Conservation (phyloP, 2,888 invertebrate genomes). For the Synergus umbraculus region DNA sequence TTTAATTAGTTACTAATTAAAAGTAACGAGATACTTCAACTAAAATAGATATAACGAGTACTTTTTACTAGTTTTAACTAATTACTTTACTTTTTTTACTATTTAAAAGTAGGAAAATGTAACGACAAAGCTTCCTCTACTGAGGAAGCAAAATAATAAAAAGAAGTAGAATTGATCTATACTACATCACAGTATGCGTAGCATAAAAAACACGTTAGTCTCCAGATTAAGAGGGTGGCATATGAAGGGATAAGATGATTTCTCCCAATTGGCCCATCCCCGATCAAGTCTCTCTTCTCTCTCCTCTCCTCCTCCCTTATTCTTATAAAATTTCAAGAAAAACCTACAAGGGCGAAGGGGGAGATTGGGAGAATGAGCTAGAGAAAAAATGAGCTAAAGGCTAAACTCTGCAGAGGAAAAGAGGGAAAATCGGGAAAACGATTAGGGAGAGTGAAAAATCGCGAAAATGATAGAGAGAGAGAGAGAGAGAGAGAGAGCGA, state of each 20-base stretch:
- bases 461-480: constrained; percentile 16
- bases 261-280: neutral
- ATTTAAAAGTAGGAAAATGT: too few species aligned
- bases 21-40: too few species aligned
- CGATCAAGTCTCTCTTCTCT: neutral
- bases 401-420: neutral
- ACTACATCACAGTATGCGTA: neutral
- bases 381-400: neutral
- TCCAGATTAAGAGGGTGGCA: neutral
- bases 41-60: too few species aligned
- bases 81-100: fast-evolving
- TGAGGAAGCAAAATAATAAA: neutral
- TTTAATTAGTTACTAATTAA: too few species aligned
- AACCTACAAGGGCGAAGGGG: constrained; percentile 24
- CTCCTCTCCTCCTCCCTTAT: neutral
- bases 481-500: constrained; percentile 26
- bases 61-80: too few species aligned
- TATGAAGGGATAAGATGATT: constrained; percentile 17
- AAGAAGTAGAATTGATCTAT: neutral
- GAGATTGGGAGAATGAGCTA: constrained; percentile 5
- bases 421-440: constrained; percentile 11
- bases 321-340: neutral
- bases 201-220: neutral
- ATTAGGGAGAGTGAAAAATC: neutral
- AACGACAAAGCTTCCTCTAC: too few species aligned